Conservation (phyloP, 2,888 invertebrate species). For the Drosophila nr. perissopoda region DNA sequence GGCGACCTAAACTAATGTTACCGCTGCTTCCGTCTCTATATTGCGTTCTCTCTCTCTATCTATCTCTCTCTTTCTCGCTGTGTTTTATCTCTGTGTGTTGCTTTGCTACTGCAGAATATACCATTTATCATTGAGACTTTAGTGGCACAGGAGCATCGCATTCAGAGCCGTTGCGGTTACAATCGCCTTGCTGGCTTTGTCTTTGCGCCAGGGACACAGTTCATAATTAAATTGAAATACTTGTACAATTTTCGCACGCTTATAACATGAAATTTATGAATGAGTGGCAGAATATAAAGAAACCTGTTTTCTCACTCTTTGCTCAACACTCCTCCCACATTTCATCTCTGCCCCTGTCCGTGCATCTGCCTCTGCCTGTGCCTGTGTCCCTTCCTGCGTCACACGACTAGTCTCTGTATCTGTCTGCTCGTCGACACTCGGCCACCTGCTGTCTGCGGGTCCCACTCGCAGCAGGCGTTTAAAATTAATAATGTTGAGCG, state of each 20-base stretch:
- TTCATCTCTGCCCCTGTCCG: background rate
- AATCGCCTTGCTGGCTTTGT: conserved; percentile 53
- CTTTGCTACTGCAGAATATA: conserved; percentile 27
- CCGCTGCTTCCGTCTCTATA: conserved; percentile 29
- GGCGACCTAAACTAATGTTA: conserved; percentile 52
- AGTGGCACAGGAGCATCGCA: conserved; percentile 42
- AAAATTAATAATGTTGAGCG: conserved; percentile 74
- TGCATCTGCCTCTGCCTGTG: background rate
- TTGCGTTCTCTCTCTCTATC: background rate
- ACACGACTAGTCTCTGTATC: background rate
- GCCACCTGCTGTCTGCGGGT: conserved; percentile 68
- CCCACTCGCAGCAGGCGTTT: conserved; percentile 69
- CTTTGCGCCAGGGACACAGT: conserved; percentile 54
- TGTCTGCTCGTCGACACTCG: conserved; percentile 7
- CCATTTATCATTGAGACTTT: conserved; percentile 75
- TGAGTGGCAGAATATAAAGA: conserved; percentile 53
- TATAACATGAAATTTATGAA: conserved; percentile 76
- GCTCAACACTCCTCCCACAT: background rate
- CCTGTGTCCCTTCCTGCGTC: background rate
- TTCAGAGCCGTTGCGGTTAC: conserved; percentile 26
- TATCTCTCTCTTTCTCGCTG: background rate
- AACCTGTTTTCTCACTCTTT: conserved; percentile 11
- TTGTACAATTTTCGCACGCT: conserved; percentile 73
- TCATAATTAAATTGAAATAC: conserved; percentile 80
- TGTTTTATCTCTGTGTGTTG: conserved; percentile 10